Percentiles rank a stretch among this genome's conserved stretches.
Evolutionary conservation across 2,888 invertebrate species (phyloP).

Genomic region (Aleiodes testaceus): DNA sequence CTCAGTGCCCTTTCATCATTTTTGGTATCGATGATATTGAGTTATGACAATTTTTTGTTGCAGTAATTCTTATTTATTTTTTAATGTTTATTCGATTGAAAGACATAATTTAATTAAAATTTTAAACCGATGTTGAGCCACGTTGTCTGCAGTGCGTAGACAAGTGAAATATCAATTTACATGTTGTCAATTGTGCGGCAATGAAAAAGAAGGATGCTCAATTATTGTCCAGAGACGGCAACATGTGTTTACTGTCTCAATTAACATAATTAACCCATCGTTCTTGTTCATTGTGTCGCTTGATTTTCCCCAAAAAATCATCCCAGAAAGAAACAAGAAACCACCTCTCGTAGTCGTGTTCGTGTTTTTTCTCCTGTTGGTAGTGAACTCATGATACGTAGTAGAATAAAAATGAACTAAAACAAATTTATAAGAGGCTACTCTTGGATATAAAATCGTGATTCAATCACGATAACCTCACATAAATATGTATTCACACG

Average conservation of each 20-base stretch:
- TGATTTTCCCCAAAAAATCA: conserved; percentile 55
- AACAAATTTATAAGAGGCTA: conserved; percentile 51
- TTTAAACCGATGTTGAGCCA: conserved; percentile 66
- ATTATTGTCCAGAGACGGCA: background rate
- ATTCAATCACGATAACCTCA: conserved; percentile 48
- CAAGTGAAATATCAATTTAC: conserved; percentile 56
- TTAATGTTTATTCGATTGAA: conserved; percentile 40
- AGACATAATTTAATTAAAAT: no score
- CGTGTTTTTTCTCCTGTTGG: conserved; percentile 61
- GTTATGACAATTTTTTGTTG: conserved; percentile 21
- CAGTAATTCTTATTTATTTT: conserved; percentile 26
- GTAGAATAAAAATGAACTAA: conserved; percentile 28
- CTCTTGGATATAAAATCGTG: conserved; percentile 54
- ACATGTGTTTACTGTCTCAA: conserved; percentile 36
- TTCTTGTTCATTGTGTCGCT: conserved; percentile 52
- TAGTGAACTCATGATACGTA: conserved; percentile 42
- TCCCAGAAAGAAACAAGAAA: conserved; percentile 54
- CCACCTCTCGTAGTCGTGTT: conserved; percentile 65
- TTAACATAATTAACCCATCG: conserved; percentile 20
- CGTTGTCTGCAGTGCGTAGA: conserved; percentile 69
- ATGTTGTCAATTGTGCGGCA: conserved; percentile 58
- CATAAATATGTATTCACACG: conserved; percentile 50
- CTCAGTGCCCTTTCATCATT: conserved; percentile 12
- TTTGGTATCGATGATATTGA: conserved; percentile 1
- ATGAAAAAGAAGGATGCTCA: conserved; percentile 46